Evolutionary conservation across 2,888 invertebrate genomes (phyloP), one percentile per base, ranked within the genome.

Genomic region (Chironomus riparius): DNA sequence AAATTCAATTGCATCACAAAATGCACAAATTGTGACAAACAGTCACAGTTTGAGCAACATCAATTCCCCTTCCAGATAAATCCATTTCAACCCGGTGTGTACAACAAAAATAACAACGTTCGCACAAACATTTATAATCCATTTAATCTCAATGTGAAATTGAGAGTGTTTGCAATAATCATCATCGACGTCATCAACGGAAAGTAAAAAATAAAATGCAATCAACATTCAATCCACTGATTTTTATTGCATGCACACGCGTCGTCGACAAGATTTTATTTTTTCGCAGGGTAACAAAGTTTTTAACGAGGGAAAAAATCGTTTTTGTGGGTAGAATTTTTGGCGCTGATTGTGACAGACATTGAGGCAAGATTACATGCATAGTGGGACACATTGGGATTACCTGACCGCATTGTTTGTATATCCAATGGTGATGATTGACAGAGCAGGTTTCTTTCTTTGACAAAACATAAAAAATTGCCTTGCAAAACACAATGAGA

Each of bases 391-490:
- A 56, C 62, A 18, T 61, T 61, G 21, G 68, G 74, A 74, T 74
- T 74, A 74, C 74, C 74, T 74, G 74, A 74, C 74, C 74, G 47
- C 74, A 74, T 74, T 74, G 74, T 74, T 65, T 74, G 18, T 56
- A 56, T 56, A 56, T 56, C 68, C 47, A 47, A 68, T 62, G 21
- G 65, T 65, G 65, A 74, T 72, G 61, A 68, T 68, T 10, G 62
- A 62, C 47, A 13, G 21, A 65, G 74, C 74, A 74, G 74, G 74
- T 74, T 68, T 68, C 3, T 13, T 68, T 65, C 24, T 21, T 2
- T 3, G 6, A 65, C 7, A 65, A 0, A 65, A 21, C 21, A 21
- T 21, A 65, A 65, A 65, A 21, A 10, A 22, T 22, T 65, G 18
- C 65, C 21, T 22, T 65, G 22, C 21, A 65, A 65, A 65, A 38